phyloP scores from a whole-genome alignment of 1,140 invertebrate genomes.

The Caligus rogercresseyi region DNA sequence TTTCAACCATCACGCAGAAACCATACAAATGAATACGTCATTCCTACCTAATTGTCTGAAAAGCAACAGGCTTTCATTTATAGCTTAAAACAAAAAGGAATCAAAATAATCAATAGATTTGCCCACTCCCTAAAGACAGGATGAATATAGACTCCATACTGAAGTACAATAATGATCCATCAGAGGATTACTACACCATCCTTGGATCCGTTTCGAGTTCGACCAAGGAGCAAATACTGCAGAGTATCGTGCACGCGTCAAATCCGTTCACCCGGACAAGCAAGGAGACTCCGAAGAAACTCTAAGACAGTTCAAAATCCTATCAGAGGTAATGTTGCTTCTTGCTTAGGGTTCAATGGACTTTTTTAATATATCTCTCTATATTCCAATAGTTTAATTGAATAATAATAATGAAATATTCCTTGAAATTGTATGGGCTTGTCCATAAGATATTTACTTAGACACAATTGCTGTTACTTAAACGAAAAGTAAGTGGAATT shows the following conservation, averaged over 20 bases:
- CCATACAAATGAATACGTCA: too few species aligned
- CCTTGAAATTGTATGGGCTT: too few species aligned
- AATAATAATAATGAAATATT: too few species aligned
- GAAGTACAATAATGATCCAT: not conserved
- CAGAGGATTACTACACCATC: constrained; percentile 3
- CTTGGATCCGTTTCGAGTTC: not conserved
- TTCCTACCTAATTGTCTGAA: too few species aligned
- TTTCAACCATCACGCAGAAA: too few species aligned
- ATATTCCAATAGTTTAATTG: too few species aligned
- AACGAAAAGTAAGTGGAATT: too few species aligned
- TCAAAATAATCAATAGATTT: not conserved
- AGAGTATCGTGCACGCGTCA: constrained; percentile 1
- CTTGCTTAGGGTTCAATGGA: too few species aligned
- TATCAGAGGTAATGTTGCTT: not conserved
- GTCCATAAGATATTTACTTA: too few species aligned
- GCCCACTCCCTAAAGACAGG: not conserved
- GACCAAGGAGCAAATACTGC: constrained; percentile 4
- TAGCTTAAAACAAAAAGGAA: not conserved
- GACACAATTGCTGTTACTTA: too few species aligned
- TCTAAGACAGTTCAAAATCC: not conserved
- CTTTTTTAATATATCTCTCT: too few species aligned
- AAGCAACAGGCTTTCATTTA: not conserved
- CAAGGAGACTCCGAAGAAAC: not conserved
- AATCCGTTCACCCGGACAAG: constrained; percentile 7
- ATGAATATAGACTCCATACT: constrained; percentile 4